Base-by-base conservation (phyloP, 1,140 invertebrate genomes). In the Bombus terrestris region DNA sequence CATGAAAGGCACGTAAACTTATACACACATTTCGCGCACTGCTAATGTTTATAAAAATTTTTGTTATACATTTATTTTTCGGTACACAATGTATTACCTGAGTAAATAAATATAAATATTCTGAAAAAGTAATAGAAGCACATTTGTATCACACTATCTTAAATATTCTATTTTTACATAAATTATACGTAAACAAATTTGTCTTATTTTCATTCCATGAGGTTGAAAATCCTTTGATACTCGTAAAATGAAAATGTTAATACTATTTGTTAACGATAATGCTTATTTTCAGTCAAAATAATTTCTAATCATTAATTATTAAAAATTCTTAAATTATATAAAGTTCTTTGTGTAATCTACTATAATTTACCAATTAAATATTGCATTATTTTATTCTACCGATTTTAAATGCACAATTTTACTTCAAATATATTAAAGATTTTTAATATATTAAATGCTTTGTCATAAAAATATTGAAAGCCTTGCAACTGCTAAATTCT, bases 1-100 rank as follows among this genome's bases (percentile, higher is more conserved):
- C 88, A 80, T 39, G 87, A 87, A 93, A 93, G 92, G 92, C 92
- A 93, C 92, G 77, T 89, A 82, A 87, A 86, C 64, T 88, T 91
- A 82, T 86, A 89, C 85, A 89, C 68, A 88, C 41, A 83, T 84
- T 86, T 73, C 62, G 22, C 66, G 35, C 41, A 64, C 57, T 41
- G 35, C 25, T 83, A 41, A 83, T 35, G 32, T 82, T 86, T 68
- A 76, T 75, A 62, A 76, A 72, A 47, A 62, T 62, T 71, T 71
- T 32, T 39, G 6, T 71, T 47, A 15, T 69, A 83, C 10, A 39
- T 85, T 78, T 85, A 75, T 81, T 25, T 59, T 85, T 22, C 22
- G 5, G 35, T 28, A 32, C 32, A 41, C 53, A 35, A 28, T 28
- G 43, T 59, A 68, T 66, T 37, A n/a, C 37, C 15, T 32, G n/a